phyloP scores from a whole-genome alignment of 2,888 invertebrate genomes.

The Limenitis camilla region DNA sequence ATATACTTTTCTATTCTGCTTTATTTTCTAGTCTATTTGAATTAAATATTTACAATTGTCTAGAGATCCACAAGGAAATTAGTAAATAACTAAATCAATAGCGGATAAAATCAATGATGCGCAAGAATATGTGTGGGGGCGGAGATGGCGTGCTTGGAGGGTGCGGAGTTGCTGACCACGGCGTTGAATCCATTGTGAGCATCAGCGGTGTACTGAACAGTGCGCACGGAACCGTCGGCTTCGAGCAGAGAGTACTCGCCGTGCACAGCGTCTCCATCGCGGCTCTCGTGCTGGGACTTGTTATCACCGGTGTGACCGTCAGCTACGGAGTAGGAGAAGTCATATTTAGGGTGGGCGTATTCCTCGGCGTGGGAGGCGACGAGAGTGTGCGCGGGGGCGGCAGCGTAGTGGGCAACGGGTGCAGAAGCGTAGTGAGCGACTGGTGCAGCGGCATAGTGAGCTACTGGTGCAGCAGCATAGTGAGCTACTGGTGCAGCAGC shows the following conservation, averaged over 20 bases:
- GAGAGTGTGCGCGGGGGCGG: no score
- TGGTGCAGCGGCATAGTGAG: slow-evolving; percentile 33
- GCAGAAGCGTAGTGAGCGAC: slow-evolving; percentile 31
- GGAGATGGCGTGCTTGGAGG: slow-evolving; percentile 22
- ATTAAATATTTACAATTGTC: no score
- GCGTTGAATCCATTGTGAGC: slow-evolving; percentile 49
- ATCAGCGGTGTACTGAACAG: slow-evolving; percentile 65
- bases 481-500: slow-evolving; percentile 32
- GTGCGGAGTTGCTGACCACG: slow-evolving; percentile 30
- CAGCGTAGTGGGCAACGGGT: slow-evolving; percentile 33
- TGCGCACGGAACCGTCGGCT: slow-evolving; percentile 65
- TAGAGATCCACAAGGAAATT: no score
- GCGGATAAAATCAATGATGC: no score
- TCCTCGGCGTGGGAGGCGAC: slow-evolving; percentile 38
- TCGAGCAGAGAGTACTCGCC: slow-evolving; percentile 59
- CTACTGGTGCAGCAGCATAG: slow-evolving; percentile 34
- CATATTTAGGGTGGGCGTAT: slow-evolving; percentile 67
- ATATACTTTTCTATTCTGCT: no score
- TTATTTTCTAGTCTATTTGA: no score
- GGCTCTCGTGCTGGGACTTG: slow-evolving; percentile 70
- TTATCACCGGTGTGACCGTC: slow-evolving; percentile 74
- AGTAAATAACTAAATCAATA: no score
- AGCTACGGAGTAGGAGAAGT: slow-evolving; percentile 70
- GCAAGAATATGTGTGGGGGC: no score
- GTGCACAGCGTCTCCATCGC: slow-evolving; percentile 74